Conservation (phyloP, 2,113 vertebrate species). For the Chrysemys picta region DNA sequence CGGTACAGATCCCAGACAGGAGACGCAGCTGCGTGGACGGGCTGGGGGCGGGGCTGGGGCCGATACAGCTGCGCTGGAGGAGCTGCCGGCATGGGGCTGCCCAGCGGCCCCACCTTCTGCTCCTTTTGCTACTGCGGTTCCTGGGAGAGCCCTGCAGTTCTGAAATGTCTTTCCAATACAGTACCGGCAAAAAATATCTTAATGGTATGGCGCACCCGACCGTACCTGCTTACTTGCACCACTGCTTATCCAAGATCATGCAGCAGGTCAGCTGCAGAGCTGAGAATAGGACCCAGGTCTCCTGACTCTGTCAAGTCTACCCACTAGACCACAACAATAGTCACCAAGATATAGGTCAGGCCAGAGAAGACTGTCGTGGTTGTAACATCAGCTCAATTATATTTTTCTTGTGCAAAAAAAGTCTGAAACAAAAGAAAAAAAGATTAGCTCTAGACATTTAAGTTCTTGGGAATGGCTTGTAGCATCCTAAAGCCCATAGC, state of each 20-base stretch:
- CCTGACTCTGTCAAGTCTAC: background rate
- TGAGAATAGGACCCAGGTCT: background rate
- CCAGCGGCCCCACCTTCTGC: too few species aligned
- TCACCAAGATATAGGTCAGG: background rate
- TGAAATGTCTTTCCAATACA: too few species aligned
- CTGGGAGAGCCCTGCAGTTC: too few species aligned
- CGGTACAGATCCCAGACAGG: too few species aligned
- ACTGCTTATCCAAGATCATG: background rate
- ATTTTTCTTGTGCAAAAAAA: background rate
- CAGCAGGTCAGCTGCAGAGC: background rate
- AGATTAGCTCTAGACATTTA: background rate
- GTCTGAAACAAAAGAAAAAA: background rate
- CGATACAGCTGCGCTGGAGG: too few species aligned
- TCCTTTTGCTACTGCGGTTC: too few species aligned
- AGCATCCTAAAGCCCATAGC: background rate
- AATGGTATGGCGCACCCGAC: too few species aligned
- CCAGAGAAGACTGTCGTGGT: background rate
- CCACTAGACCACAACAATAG: background rate
- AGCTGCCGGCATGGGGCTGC: too few species aligned
- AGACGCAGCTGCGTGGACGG: too few species aligned
- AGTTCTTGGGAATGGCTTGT: background rate
- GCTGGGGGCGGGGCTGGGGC: too few species aligned
- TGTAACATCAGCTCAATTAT: background rate
- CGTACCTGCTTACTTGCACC: too few species aligned
- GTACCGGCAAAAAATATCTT: too few species aligned